Evolutionary conservation across 2,113 vertebrate species (phyloP), one percentile per base, ranked within the genome.

Genomic region (Embiotoca jacksoni): DNA sequence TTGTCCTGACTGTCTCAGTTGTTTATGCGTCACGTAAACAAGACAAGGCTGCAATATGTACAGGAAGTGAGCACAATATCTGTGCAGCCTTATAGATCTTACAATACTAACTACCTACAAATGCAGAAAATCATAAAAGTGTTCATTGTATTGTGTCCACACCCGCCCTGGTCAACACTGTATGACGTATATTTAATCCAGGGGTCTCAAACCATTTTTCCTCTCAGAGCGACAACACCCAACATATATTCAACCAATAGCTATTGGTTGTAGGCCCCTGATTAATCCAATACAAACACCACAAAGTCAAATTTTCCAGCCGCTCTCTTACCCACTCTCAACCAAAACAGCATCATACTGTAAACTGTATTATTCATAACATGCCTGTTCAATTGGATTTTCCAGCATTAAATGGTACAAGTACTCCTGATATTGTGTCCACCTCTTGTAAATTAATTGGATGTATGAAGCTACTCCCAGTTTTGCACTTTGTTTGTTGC

Each of bases 401-500:
- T n/a, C 10, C 30, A 58, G 32, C 31, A 62, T 44, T 65, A 36
- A 33, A 61, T 46, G 35, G 15, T 31, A 49, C 55, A 61, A 31
- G 50, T 52, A 66, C 64, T 76, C 76, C 39, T 73, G 57, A 72
- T 49, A 23, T 54, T 54, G 35, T 54, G 49, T 78, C 72, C 58
- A 73, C 39, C 52, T 60, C 74, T 52, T 52, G 37, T 46, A 54
- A 35, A 76, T 69, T 83, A 75, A 83, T 75, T 56, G 75, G 59
- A 71, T 7, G 7, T 57, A 15, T 59, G 31, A 60, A 9, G 49
- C 52, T 53, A 6, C 52, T 73, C 46, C 44, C 33, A 54, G 33
- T 59, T 33, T 6, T 11, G 31, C 32, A 56, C 62, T 69, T 79
- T 80, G 65, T 85, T 78, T 75, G 23, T 75, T 70, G 55, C 67